Evolutionary conservation across 2,113 vertebrate genomes (phyloP).

Genomic region (Epinephelus fuscoguttatus): DNA sequence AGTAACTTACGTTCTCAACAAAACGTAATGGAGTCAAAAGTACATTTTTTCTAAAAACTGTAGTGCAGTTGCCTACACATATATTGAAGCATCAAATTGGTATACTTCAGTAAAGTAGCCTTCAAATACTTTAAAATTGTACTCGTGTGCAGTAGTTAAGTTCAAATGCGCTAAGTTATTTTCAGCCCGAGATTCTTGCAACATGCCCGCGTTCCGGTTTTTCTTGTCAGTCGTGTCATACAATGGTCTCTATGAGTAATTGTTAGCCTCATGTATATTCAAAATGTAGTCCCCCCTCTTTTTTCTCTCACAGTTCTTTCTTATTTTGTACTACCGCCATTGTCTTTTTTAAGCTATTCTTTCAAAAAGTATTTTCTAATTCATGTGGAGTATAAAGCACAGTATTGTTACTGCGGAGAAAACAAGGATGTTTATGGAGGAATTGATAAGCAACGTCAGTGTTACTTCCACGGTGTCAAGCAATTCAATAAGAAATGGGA

Average conservation of each 20-base stretch:
- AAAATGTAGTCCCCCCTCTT: neutral
- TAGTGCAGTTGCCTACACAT: neutral
- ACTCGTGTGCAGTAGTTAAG: neutral
- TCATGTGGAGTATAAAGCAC: too few species aligned
- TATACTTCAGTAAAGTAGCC: neutral
- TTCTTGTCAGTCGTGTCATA: neutral
- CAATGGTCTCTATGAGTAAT: neutral
- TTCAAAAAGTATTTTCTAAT: neutral
- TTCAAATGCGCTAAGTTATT: neutral
- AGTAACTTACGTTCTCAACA: neutral
- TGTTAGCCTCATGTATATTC: neutral
- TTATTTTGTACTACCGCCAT: neutral
- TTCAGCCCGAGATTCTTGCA: neutral
- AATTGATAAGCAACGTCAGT: conserved; percentile 42
- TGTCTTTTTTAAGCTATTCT: neutral
- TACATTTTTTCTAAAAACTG: too few species aligned
- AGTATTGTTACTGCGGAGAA: neutral
- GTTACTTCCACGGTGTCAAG: conserved; percentile 45
- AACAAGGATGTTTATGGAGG: neutral
- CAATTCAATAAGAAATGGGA: neutral
- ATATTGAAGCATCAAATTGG: neutral
- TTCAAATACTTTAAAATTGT: neutral
- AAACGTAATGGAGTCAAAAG: neutral
- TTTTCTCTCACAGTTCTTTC: neutral
- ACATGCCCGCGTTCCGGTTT: neutral